Percentiles rank a stretch among this genome's conserved stretches.
Evolutionary conservation across 53 echinoderm and acorn worm species (phyloP).

Genomic region (Antedon mediterranea): DNA sequence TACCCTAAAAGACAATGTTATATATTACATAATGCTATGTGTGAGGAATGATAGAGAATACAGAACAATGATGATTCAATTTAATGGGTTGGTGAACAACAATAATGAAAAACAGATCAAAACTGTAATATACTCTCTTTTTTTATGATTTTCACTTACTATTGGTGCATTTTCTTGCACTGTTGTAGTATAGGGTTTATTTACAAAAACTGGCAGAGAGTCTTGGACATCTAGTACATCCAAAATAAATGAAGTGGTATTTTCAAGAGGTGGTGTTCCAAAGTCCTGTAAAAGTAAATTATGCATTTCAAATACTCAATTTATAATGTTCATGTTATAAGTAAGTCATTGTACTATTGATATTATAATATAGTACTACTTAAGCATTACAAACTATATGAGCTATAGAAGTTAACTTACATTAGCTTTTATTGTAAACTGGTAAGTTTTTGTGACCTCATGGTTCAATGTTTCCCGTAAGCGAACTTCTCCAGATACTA

Average conservation of each 20-base stretch:
- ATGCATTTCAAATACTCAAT: too few relatives aligned
- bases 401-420: too few relatives aligned
- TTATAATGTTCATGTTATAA: too few relatives aligned
- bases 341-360: too few relatives aligned
- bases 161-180: slow-evolving; percentile 49
- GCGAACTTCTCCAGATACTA: background rate
- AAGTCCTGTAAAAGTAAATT: background rate
- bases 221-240: slow-evolving; percentile 36
- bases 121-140: background rate
- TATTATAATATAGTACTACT: too few relatives aligned
- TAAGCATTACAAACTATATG: too few relatives aligned
- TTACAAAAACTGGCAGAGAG: slow-evolving; percentile 48
- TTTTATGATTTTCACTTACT: slow-evolving; percentile 28
- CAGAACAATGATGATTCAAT: too few relatives aligned
- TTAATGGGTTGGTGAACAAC: too few relatives aligned
- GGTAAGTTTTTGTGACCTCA: background rate
- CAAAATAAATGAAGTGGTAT: background rate
- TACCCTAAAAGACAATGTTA: slow-evolving; percentile 25
- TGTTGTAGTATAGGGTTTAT: slow-evolving; percentile 51
- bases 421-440: background rate
- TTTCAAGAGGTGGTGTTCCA: background rate
- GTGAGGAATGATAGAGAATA: too few relatives aligned
- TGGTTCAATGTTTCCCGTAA: background rate
- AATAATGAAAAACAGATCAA: too few relatives aligned
- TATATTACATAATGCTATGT: background rate